Base-by-base conservation (phyloP, 2,113 vertebrate genomes). In the Spea bombifrons region DNA sequence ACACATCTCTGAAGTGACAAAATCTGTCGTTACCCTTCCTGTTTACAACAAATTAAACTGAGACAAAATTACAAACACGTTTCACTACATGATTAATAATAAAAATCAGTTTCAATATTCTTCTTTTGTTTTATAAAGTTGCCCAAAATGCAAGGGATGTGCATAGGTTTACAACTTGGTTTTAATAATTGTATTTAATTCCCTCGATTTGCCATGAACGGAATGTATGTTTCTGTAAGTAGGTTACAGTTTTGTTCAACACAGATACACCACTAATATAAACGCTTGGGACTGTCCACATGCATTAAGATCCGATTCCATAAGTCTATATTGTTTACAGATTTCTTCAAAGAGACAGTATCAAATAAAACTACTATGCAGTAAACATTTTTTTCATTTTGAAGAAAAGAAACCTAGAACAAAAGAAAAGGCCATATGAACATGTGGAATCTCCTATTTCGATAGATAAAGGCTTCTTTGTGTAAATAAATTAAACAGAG, bases 301-400 rank as follows among this genome's bases (percentile, higher is more conserved):
- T 98, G 96, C 96, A 98, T 93, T 94, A 93, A 95, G 89, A 94
- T 92, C 94, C 94, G 93, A 93, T 94, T 93, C 94, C 92, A 93
- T 89, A 94, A 94, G 90, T 92, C 92, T 94, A 94, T 93, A 93
- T 94, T 91, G 94, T 94, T 91, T 89, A 95, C 90, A 93, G 92
- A 93, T 90, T 94, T 88, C 89, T 96, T 96, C 94, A 97, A 95
- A 96, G 96, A 96, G 95, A 97, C 95, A 95, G 96, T 94, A 96
- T 95, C 92, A 92, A 91, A 85, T 90, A 61, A 80, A 80, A 68
- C 13, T 59, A 68, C 47, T 53, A 57, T 59, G 77, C 63, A 59
- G 71, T 74, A 74, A 78, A 78, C 48, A 44, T 15, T 69, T 64
- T 75, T 61, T 61, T n/a, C 15, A 13, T 15, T 61, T 61, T 13